Base-by-base conservation (phyloP, 2,888 invertebrate genomes). In the Sialis lutaria region DNA sequence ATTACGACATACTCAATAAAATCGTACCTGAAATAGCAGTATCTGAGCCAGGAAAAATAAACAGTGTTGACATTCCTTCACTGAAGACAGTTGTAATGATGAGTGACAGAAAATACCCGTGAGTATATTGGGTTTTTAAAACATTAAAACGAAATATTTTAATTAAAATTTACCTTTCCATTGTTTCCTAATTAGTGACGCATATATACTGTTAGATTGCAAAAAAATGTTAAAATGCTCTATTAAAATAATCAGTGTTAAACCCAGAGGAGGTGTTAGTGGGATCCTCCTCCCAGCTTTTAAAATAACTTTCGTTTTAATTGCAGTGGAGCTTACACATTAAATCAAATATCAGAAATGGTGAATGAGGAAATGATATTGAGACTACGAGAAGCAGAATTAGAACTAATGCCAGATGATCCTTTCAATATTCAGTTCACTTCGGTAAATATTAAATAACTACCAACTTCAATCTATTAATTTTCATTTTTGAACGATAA, bases 341-440 rank as follows among this genome's bases (percentile, higher is more conserved):
- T 62, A 40, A 47, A 56, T n/a, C 68, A 70, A 48, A 53, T 70
- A 12, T 57, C 67, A 50, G 52, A 58, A 31, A 48, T 62, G 1
- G 57, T 57, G 40, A 51, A 49, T 30, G 53, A 53, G 34, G 58
- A 61, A 42, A 52, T 67, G 7, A 56, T 60, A 31, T 54, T 55
- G 1, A 32, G 40, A 12, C 6, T 44, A 6, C 12, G 58, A 72
- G n/a, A 53, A 51, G 47, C 47, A 53, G 9, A 50, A 54, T 46
- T 77, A 57, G 53, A 62, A 0, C 68, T 87, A 8, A 69, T 75
- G 44, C 76, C 83, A 34, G 80, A 82, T 59, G 73, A 74, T 40
- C 71, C 78, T 0, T 77, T 75, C 54, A 86, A 83, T 59, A 79
- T 92, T 53, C 78, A 87, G 59, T 89, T 88, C 58, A 88, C 89